Base-by-base conservation (phyloP, 1,140 invertebrate species). In the Reticulitermes speratus region DNA sequence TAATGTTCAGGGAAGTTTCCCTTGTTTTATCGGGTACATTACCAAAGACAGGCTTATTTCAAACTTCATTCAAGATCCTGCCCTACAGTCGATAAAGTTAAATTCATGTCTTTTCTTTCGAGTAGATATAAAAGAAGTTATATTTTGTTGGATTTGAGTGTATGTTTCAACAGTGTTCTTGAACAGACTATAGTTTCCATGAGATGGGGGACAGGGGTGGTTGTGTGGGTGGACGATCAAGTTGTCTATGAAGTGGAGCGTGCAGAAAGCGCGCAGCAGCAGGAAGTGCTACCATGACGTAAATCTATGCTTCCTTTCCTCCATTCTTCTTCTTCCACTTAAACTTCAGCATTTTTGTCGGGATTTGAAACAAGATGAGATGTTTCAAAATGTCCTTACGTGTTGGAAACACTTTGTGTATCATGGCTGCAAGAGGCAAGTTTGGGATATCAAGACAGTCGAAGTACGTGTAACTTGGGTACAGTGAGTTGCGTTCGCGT, bases 181-280 rank as follows among this genome's bases (percentile, higher is more conserved):
- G 65, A 75, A 75, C 65, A 25, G 38, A 25, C 48, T 84, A 30
- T 45, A 30, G 23, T 44, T 16, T 11, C 8, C 23, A 12, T 44
- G 84, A 84, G 38, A 30, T 38, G 84, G 1, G 8, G 23, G 82
- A 14, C 8, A 3, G n/a, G 38, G 44, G 84, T n/a, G 84, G 84
- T 9, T 45, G 84, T 55, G 44, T n/a, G 48, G 84, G 48, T n/a
- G 44, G 82, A 83, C 44, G 82, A 83, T 65, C 59, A 65, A 65
- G 59, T 65, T 65, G 59, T 65, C 59, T 65, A 65, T 65, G 59
- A 65, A 65, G 59, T 65, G 59, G 59, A 65, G 59, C 59, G 59
- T 65, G 59, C 12, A 8, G 19, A n/a, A 65, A 25, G 59, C 8
- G 59, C 21, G 25, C 59, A 19, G 59, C 55, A 14, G 55, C 7